phyloP scores from a whole-genome alignment of 2,888 invertebrate genomes.

The Lymantria monacha region DNA sequence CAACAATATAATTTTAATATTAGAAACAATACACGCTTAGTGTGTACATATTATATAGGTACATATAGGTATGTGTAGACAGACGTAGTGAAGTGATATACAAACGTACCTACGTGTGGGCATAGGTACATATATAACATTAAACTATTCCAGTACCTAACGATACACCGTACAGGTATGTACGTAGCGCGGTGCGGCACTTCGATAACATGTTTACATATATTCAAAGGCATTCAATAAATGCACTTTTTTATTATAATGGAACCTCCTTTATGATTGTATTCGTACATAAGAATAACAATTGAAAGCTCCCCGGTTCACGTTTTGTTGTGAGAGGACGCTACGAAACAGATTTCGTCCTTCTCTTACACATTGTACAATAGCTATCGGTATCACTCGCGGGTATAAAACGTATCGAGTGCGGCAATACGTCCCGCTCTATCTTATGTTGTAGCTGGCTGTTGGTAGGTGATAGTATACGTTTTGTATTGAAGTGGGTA shows the following conservation, averaged over 20 bases:
- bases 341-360: slow-evolving; percentile 50
- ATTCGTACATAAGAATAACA: slow-evolving; percentile 55
- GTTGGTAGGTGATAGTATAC: slow-evolving; percentile 47
- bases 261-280: slow-evolving; percentile 34
- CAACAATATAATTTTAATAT: no score
- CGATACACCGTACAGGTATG: no score
- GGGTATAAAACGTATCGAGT: slow-evolving; percentile 69
- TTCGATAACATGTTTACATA: slow-evolving; percentile 43
- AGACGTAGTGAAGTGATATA: no score
- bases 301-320: slow-evolving; percentile 65
- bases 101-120: no score
- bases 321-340: slow-evolving; percentile 63
- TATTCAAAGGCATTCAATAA: slow-evolving; percentile 52
- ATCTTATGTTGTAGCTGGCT: slow-evolving; percentile 22
- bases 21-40: no score
- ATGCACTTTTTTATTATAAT: slow-evolving; percentile 57
- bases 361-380: slow-evolving; percentile 48
- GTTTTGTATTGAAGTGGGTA: slow-evolving; percentile 40
- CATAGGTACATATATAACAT: not conserved
- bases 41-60: no score
- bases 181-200: no score
- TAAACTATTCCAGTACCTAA: not conserved
- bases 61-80: no score
- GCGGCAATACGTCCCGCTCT: slow-evolving; percentile 58
- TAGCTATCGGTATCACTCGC: slow-evolving; percentile 52